Base-by-base conservation (phyloP, 1,140 invertebrate genomes). In the Bombus huntii region DNA sequence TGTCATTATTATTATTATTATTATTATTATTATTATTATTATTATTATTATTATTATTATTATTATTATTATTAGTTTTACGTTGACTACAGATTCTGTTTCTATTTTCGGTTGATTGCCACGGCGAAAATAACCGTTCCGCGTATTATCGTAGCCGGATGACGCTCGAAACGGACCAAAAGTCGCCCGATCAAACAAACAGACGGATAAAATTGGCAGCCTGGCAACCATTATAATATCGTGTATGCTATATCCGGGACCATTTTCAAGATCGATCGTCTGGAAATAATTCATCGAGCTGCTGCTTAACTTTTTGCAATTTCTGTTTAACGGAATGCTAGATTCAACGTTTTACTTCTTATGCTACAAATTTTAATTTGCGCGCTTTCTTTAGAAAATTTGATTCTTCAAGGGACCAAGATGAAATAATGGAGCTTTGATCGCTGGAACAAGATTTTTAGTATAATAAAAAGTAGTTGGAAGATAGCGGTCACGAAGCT, bases 141-240 rank as follows among this genome's bases (percentile, higher is more conserved):
- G 83, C 34, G 66, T 79, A 85, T 83, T 83, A 83, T 78, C 74
- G 65, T 78, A 57, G 65, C 34, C 28, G 47, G 3, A 78, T 83
- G 82, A 83, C 81, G 81, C 31, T 42, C 44, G 10, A 37, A n/a
- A 68, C 65, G 74, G 42, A 31, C 47, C 65, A 28, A 78, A 83
- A 83, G 65, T 78, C 82, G n/a, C 47, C 22, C 47, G 65, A 42
- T 47, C 34, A 70, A 83, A 75, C 82, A 83, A 83, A 83, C 82
- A 83, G 31, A 53, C 18, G 82, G 82, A 71, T 83, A 83, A 83
- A 78, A 70, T 78, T 39, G 82, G 74, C 25, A 9, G 66, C 65
- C 47, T 78, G 37, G 37, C 47, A 31, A 59, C 47, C 62, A 83
- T 83, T 83, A 83, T 77, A 77, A 83, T 70, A 70, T 70, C 74